Conservation (phyloP, 2,888 invertebrate genomes). For the Thereva nobilitata region DNA sequence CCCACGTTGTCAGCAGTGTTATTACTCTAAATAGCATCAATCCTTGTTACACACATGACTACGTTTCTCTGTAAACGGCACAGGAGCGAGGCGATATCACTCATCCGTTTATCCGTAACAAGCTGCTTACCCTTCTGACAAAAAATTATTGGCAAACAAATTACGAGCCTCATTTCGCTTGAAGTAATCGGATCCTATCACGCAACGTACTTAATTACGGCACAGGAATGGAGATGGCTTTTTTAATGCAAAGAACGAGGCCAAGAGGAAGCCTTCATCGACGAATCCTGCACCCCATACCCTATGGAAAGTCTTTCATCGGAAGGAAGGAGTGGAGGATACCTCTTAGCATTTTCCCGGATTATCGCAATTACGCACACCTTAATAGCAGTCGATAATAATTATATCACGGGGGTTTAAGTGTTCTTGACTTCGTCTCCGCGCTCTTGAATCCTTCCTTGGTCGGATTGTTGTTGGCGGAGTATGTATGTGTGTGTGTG, state of each 20-base stretch:
- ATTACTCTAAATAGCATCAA: too few relatives aligned
- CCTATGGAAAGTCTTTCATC: not conserved
- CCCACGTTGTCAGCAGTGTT: too few relatives aligned
- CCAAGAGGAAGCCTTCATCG: not conserved
- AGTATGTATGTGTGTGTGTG: too few relatives aligned
- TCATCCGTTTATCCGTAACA: constrained; percentile 4
- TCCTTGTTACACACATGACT: too few relatives aligned
- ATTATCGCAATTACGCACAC: constrained; percentile 2
- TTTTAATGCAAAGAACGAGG: not conserved
- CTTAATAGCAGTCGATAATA: constrained; percentile 6
- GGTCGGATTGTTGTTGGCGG: too few relatives aligned
- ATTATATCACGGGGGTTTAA: constrained; percentile 7
- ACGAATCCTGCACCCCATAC: not conserved
- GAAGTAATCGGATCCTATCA: constrained; percentile 17
- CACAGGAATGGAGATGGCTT: not conserved
- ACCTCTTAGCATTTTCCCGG: constrained; percentile 1
- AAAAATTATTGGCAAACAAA: constrained; percentile 14
- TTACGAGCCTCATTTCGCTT: constrained; percentile 10
- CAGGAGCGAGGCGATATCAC: not conserved
- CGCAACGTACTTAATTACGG: constrained; percentile 11
- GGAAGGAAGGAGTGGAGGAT: not conserved
- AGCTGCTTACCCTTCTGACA: constrained; percentile 2
- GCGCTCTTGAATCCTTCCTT: too few relatives aligned
- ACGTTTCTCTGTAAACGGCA: too few relatives aligned
- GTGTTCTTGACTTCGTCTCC: not conserved